A percentile compares a stretch with the other conserved stretches of the same genome.
phyloP scores from a whole-genome alignment of 2,888 invertebrate genomes.

The Cataglyphis rosenhaueri region DNA sequence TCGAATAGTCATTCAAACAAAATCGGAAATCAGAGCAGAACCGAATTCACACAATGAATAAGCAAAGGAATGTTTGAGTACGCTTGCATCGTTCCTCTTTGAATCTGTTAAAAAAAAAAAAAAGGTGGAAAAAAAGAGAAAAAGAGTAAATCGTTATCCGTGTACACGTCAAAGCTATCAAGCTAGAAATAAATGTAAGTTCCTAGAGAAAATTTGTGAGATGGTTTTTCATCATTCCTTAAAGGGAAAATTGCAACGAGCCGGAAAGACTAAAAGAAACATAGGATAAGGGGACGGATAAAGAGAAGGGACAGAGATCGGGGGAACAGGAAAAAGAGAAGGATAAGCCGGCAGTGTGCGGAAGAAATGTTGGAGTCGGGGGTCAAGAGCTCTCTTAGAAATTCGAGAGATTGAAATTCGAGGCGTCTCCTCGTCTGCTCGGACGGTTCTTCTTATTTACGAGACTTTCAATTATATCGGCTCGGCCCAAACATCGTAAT shows the following conservation, averaged over 20 bases:
- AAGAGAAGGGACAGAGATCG: background rate
- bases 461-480: constrained; percentile 70
- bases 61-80: constrained; percentile 53
- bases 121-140: constrained; percentile 12
- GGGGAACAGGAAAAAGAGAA: background rate
- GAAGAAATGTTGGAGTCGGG: constrained; percentile 61
- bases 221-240: constrained; percentile 53
- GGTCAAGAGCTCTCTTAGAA: constrained; percentile 70
- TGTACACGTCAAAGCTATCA: constrained; percentile 32
- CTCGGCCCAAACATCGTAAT: constrained; percentile 39
- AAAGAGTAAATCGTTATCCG: constrained; percentile 50
- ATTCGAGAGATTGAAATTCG: constrained; percentile 71
- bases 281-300: background rate
- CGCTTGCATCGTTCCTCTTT: constrained; percentile 5
- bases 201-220: constrained; percentile 57
- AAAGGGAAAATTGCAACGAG: constrained; percentile 51
- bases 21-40: constrained; percentile 54
- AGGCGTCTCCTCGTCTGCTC: constrained; percentile 53
- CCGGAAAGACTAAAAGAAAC: constrained; percentile 50
- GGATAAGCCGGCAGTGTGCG: constrained; percentile 24
- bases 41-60: constrained; percentile 58
- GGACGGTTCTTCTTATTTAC: constrained; percentile 69
- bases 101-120: constrained; percentile 1
- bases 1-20: background rate
- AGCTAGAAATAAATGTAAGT: constrained; percentile 58